Conservation (phyloP, 1,140 invertebrate species). For the Ephestia elutella region DNA sequence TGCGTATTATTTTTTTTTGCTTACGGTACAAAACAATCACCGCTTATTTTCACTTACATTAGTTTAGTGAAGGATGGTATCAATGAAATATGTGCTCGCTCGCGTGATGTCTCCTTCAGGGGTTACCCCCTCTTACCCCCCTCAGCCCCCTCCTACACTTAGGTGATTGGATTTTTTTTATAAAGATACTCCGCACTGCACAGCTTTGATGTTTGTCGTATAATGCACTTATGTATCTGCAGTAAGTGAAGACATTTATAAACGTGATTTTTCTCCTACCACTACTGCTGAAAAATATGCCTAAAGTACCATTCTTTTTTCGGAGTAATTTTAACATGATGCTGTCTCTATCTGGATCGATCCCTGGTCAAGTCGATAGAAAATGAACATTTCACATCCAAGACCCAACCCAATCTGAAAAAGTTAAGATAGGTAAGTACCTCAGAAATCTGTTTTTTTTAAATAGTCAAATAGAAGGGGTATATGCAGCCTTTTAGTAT, state of each 20-base stretch:
- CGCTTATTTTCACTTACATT: constrained; percentile 70
- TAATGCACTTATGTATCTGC: background rate
- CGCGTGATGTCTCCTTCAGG: constrained; percentile 61
- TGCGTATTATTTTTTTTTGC: constrained; percentile 19
- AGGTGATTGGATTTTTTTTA: constrained; percentile 66
- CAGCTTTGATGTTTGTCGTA: constrained; percentile 13
- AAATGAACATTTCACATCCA: no score
- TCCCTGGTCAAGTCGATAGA: no score
- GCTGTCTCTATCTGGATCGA: no score
- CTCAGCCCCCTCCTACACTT: constrained; percentile 35
- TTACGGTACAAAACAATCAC: constrained; percentile 47
- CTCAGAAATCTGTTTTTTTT: no score
- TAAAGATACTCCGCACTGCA: constrained; percentile 32
- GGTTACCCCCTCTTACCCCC: constrained; percentile 11
- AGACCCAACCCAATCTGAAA: no score
- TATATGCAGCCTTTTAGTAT: no score
- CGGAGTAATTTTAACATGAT: no score
- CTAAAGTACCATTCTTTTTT: no score
- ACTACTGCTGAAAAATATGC: background rate
- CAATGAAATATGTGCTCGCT: constrained; percentile 66
- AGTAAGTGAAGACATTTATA: background rate
- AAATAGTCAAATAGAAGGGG: no score
- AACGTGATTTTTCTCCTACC: background rate
- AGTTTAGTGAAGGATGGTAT: constrained; percentile 61
- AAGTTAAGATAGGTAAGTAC: no score